Conservation (phyloP, 2,797 vertebrate genomes). For the Lateolabrax maculatus region DNA sequence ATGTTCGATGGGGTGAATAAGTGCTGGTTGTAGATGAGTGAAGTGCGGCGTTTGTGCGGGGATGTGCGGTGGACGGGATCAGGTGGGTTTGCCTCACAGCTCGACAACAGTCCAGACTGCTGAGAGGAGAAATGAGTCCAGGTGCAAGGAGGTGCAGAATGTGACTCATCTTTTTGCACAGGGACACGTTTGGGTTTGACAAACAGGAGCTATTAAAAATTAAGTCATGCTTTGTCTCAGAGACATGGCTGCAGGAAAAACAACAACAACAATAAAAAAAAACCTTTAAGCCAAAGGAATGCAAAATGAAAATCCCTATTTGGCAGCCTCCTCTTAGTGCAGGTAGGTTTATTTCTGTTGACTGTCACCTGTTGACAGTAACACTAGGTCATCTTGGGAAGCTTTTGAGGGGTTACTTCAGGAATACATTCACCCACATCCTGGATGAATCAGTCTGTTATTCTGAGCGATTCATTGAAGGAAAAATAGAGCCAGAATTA, state of each 20-base stretch:
- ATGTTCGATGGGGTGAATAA: slow-evolving; percentile 46
- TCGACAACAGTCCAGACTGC: slow-evolving; percentile 11
- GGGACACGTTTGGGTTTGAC: slow-evolving; percentile 17
- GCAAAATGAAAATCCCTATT: slow-evolving; percentile 56
- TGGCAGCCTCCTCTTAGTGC: slow-evolving; percentile 35
- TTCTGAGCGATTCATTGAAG: slow-evolving; percentile 48
- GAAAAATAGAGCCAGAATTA: slow-evolving; percentile 22
- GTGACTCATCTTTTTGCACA: slow-evolving; percentile 41
- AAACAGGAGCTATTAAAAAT: slow-evolving; percentile 18
- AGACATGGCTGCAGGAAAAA: slow-evolving; percentile 15
- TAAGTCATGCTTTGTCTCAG: slow-evolving; percentile 54
- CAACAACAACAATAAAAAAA: background rate
- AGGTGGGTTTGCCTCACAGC: slow-evolving; percentile 35
- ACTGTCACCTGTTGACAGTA: slow-evolving; percentile 70
- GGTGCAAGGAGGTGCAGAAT: slow-evolving; percentile 39
- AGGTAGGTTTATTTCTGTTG: slow-evolving; percentile 18
- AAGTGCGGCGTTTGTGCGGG: slow-evolving; percentile 41
- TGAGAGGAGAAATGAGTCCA: slow-evolving; percentile 28
- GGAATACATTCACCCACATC: slow-evolving; percentile 26
- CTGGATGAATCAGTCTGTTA: slow-evolving; percentile 24
- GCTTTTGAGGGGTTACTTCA: slow-evolving; percentile 16
- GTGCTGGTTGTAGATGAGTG: slow-evolving; percentile 21
- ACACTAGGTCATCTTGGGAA: background rate
- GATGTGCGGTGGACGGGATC: slow-evolving; percentile 20
- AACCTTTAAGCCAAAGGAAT: slow-evolving; percentile 58